These are phyloP conservation scores for Cryptus viduatorius DNA, from an alignment of 2,888 invertebrate species.

Conservation along the genomic window DNA sequence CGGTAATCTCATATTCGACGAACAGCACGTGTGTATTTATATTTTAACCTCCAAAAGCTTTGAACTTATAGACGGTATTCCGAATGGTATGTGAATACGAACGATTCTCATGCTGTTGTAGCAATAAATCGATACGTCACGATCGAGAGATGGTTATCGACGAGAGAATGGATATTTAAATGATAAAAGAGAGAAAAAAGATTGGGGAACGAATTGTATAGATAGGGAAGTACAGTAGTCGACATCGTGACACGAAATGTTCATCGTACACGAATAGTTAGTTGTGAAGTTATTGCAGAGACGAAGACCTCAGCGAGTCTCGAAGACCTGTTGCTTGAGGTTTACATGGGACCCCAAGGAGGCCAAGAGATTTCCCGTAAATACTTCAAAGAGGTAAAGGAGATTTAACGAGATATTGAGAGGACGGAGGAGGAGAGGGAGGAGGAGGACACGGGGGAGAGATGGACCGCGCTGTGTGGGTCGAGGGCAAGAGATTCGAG, in stretches of 20 bases:
- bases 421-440: conserved; percentile 45
- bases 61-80: background rate
- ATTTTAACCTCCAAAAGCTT: background rate
- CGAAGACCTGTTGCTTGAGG: conserved; percentile 16
- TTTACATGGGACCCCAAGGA: conserved; percentile 50
- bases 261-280: background rate
- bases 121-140: conserved; percentile 1
- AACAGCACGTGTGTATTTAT: background rate
- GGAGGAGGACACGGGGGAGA: conserved; percentile 22
- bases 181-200: conserved; percentile 7
- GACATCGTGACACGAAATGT: background rate
- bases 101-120: background rate
- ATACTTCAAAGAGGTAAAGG: conserved; percentile 64
- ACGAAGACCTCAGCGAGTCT: conserved; percentile 36
- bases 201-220: background rate
- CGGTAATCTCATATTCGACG: too few relatives aligned
- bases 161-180: background rate
- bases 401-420: conserved; percentile 67
- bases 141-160: background rate
- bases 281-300: background rate
- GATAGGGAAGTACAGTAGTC: background rate
- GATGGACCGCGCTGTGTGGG: conserved; percentile 50
- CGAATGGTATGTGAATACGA: background rate
- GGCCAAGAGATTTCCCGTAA: conserved; percentile 70
- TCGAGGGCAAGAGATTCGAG: conserved; percentile 70